Base-by-base conservation (phyloP, 1,140 invertebrate species). In the Teleopsis dalmanni region DNA sequence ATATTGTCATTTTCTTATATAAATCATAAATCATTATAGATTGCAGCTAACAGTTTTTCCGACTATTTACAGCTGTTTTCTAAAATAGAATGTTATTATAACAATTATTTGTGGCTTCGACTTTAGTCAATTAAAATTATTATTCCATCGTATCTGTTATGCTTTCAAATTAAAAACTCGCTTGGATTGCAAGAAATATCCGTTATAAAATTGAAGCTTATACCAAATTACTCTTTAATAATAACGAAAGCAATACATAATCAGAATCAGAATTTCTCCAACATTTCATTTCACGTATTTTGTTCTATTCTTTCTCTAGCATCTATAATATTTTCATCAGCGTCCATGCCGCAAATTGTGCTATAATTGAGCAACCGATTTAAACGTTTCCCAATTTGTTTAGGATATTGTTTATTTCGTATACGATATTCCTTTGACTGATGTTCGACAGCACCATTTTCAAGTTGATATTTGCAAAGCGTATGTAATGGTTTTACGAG, bases 341-440 rank as follows among this genome's bases (percentile, higher is more conserved):
- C 36, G 16, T 34, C 37, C 8, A 37, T 27, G 21, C 44, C 21
- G 41, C 49, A 51, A 25, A 51, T 51, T 5, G 36, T 59, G 31
- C 57, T 62, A 26, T 57, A 56, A 47, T 70, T 76, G 25, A 79
- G 60, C 51, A 79, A 57, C 48, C 73, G 85, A 55, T 82, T 81
- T 35, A 89, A 74, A 57, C 87, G 75, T 73, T 85, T 87, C 8
- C 87, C 87, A 57, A 91, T 83, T 19, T 85, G 74, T 67, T 88
- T 89, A 31, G 85, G 84, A 75, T 91, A 93, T 50, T 80, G 78
- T 57, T 89, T 88, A 58, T 87, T 89, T 72, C 89, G 87, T 27
- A 92, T 81, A 50, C 87, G 75, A 74, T 82, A 90, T 65, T 94
- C 88, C 74, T 92, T 95, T 53, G 91, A 95, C 63, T 95, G 87